phyloP scores from a whole-genome alignment of 2,797 vertebrate genomes.

The Erpetoichthys calabaricus region DNA sequence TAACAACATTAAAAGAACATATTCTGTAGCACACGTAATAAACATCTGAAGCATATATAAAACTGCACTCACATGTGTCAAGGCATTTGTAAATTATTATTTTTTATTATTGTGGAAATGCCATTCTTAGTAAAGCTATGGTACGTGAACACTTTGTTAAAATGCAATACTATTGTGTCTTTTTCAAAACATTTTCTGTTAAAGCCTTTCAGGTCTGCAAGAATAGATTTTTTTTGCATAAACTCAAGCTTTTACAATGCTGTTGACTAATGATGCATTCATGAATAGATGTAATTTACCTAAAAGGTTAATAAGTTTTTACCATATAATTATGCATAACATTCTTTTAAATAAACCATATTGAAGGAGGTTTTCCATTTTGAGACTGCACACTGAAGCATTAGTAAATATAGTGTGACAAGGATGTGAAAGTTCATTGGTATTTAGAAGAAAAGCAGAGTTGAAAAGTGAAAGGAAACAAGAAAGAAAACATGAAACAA shows the following conservation, averaged over 20 bases:
- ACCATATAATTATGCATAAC: slow-evolving; percentile 34
- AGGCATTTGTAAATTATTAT: no score
- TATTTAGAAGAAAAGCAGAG: no score
- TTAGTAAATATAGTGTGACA: slow-evolving; percentile 12
- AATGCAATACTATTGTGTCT: background rate
- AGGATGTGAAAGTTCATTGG: slow-evolving; percentile 9
- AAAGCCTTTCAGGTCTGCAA: background rate
- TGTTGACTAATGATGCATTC: slow-evolving; percentile 42
- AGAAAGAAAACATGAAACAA: no score
- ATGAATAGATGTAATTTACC: slow-evolving; percentile 34
- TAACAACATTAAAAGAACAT: no score
- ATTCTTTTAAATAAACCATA: slow-evolving; percentile 18
- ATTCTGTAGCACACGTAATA: no score
- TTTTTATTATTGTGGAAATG: no score
- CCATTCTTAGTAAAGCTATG: no score
- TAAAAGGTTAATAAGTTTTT: slow-evolving; percentile 49
- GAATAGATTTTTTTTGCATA: slow-evolving; percentile 23
- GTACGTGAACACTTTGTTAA: no score
- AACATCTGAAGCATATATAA: no score
- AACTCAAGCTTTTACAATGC: slow-evolving; percentile 23
- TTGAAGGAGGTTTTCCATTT: slow-evolving; percentile 8
- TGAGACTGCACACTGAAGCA: slow-evolving; percentile 19
- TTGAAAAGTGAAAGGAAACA: no score
- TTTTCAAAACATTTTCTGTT: background rate
- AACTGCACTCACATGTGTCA: no score